Evolutionary conservation across 1,140 invertebrate genomes (phyloP), one percentile per base, ranked within the genome.

Genomic region (Drosophila gunungcola): DNA sequence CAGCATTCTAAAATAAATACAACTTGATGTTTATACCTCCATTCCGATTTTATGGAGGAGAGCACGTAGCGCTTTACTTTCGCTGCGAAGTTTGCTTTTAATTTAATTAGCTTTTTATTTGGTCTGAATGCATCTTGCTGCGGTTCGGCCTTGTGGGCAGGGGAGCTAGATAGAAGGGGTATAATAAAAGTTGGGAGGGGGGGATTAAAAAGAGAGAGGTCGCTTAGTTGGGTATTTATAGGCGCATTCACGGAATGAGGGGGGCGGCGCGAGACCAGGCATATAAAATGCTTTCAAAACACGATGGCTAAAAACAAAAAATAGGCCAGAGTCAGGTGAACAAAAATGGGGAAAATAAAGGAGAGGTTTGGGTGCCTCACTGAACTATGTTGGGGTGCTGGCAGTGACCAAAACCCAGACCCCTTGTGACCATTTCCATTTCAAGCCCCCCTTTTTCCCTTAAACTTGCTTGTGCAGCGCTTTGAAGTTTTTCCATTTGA

Each of bases 31-130:
- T 48, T 29, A 29, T 3, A 52, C 12, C 27, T 11, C 11, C 4
- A 41, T 29, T 55, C 36, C 9, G n/a, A 7, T 46, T 48, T 21
- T 34, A 34, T 68, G 4, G 16, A 9, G 39, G 10, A 12, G 4
- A 9, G 27, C 4, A 16, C 12, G 52, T 16, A 61, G 57, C 34
- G 45, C 58, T 65, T 64, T 67, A 67, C 43, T 51, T 49, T 46
- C 49, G 27, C 64, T 55, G 10, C 41, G 29, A 38, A 70, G 41
- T 48, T 25, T 48, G 67, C 64, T 70, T 70, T 70, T 70, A 70
- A 70, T 70, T 70, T 57, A 70, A 70, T 70, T 70, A 70, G 67
- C 51, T 70, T 70, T 70, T 70, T 70, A 70, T 70, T 70, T 70
- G 64, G 21, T 36, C 43, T 41, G 67, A 70, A 70, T 70, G 67